These are phyloP conservation scores for Phylloscopus whistleri DNA, from an alignment of 2,113 vertebrate genomes.

Conservation along the genomic window DNA sequence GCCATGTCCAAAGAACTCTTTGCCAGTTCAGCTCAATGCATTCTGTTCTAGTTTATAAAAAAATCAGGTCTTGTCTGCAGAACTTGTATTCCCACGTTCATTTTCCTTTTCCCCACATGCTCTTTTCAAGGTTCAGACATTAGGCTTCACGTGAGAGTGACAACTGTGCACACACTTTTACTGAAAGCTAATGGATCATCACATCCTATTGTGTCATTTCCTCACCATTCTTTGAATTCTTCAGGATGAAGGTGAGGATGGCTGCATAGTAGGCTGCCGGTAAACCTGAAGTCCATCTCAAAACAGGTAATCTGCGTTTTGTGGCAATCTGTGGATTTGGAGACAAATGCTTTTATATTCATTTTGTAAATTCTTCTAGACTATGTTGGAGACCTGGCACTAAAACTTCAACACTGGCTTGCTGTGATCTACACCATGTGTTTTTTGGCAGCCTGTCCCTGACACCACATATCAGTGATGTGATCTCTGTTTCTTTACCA, in stretches of 20 bases:
- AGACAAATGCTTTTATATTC: background rate
- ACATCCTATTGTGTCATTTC: background rate
- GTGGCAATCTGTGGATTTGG: background rate
- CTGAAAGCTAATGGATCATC: background rate
- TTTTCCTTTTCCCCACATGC: background rate
- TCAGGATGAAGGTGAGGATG: background rate
- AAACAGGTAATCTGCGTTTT: background rate
- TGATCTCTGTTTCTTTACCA: background rate
- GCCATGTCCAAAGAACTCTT: background rate
- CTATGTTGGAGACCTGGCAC: background rate
- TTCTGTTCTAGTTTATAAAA: background rate
- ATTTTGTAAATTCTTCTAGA: background rate
- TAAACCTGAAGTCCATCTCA: background rate
- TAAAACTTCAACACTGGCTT: background rate
- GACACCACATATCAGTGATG: background rate
- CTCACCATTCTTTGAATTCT: background rate
- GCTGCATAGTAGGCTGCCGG: background rate
- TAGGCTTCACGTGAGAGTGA: background rate
- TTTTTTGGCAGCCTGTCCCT: background rate
- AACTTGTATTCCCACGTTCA: background rate
- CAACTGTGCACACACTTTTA: background rate
- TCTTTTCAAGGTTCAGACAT: background rate
- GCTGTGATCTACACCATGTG: accelerated
- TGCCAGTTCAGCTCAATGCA: background rate
- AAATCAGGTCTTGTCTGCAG: background rate